Percentiles rank a stretch among this genome's conserved stretches.
Evolutionary conservation across 2,113 vertebrate genomes (phyloP).

Genomic region (Nipponia nippon): DNA sequence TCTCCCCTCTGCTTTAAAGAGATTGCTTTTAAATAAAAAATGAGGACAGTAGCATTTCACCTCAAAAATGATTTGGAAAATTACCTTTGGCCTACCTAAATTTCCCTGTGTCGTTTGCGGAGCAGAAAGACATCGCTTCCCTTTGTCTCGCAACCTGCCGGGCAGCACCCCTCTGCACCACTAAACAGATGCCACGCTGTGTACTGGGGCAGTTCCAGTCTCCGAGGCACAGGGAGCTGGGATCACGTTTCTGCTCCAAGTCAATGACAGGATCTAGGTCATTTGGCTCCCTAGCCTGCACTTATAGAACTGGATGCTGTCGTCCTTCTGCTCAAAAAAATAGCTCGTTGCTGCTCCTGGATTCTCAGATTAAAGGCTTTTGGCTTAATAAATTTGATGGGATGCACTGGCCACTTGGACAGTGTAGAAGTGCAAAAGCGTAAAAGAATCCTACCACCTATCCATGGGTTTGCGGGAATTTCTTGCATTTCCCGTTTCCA

Average conservation of each 20-base stretch:
- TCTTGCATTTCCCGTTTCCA: neutral
- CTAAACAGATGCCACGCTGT: neutral
- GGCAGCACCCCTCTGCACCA: neutral
- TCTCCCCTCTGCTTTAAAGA: constrained; percentile 1
- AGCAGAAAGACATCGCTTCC: neutral
- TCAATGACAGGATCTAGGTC: neutral
- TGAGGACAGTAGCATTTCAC: neutral
- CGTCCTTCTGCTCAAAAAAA: neutral
- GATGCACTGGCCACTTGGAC: neutral
- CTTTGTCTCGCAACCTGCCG: neutral
- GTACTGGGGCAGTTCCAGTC: neutral
- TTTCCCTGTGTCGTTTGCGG: neutral
- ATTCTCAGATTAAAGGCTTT: neutral
- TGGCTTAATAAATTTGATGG: neutral
- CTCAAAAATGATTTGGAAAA: neutral
- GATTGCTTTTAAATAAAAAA: constrained; percentile 47
- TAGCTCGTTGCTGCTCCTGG: neutral
- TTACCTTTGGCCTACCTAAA: neutral
- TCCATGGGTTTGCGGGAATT: neutral
- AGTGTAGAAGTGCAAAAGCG: neutral
- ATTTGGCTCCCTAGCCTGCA: neutral
- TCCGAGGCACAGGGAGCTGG: neutral
- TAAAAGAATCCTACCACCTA: neutral
- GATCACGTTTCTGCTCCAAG: neutral
- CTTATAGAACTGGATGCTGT: neutral